Conservation (phyloP, 2,797 vertebrate genomes). For the Chelidonichthys spinosus region DNA sequence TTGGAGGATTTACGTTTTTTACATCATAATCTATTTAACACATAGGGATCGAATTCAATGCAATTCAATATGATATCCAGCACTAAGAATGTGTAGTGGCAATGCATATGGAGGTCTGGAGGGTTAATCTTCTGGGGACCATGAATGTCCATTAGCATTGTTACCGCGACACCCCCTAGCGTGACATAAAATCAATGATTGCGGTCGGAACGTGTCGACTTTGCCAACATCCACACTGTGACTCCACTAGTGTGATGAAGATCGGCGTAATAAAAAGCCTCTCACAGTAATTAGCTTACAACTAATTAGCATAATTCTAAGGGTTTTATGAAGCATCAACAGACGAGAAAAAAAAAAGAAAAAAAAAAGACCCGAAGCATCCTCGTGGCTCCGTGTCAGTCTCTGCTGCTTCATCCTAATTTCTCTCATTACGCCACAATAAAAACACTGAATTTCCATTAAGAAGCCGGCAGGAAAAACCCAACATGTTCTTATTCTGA, state of each 20-base stretch:
- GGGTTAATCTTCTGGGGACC: too few relatives aligned
- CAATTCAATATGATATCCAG: too few relatives aligned
- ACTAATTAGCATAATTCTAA: constrained; percentile 32
- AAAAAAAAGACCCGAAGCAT: constrained; percentile 21
- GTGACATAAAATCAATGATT: too few relatives aligned
- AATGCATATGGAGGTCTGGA: too few relatives aligned
- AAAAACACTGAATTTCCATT: constrained; percentile 25
- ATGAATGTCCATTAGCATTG: too few relatives aligned
- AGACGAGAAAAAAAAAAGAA: constrained; percentile 1
- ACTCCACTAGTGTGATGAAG: constrained; percentile 3
- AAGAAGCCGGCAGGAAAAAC: constrained; percentile 17
- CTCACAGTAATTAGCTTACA: constrained; percentile 19
- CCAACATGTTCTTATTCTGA: constrained; percentile 30
- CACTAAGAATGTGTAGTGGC: too few relatives aligned
- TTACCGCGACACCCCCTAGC: too few relatives aligned
- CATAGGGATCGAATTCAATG: too few relatives aligned
- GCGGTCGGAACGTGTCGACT: background rate
- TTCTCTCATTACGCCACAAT: constrained; percentile 13
- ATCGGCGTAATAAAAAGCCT: constrained; percentile 6
- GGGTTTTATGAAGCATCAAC: constrained; percentile 22
- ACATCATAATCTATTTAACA: too few relatives aligned
- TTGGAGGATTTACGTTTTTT: too few relatives aligned
- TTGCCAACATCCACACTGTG: background rate
- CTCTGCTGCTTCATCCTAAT: too few relatives aligned
- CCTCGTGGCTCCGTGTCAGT: constrained; percentile 9